Evolutionary conservation across 2,888 invertebrate genomes (phyloP), one percentile per base, ranked within the genome.

Genomic region (Macaria liturata): DNA sequence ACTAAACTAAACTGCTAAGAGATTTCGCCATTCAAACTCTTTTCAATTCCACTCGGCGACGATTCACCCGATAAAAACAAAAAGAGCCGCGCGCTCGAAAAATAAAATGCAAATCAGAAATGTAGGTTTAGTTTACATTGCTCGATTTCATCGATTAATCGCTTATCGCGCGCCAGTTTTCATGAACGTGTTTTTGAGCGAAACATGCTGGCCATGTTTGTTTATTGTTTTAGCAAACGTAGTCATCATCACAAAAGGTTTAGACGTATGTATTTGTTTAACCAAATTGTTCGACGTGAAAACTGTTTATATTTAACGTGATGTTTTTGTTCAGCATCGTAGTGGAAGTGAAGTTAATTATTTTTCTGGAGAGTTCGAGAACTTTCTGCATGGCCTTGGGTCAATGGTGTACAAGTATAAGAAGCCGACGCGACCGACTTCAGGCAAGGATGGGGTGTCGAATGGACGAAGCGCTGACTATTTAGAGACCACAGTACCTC

Each of bases 301-400:
- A 42, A 42, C 9, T 9, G 42, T 4, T 5, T 4, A 37, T 37
- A 4, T 8, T 49, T 50, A 46, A 44, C 45, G 42, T n/a, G 45
- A 44, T 44, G 34, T 58, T 40, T 54, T 53, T 50, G 20, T 42
- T 7, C 47, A 57, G 46, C n/a, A 31, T 37, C n/a, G 34, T 45
- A 51, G 31, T 46, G 51, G 51, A 37, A 45, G 30, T 32, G 55
- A 55, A n/a, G 34, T n/a, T 45, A 47, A 53, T 54, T 46, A 42
- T 5, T 9, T 61, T 32, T 71, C 81, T 9, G 66, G 61, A 30
- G 75, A 78, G 57, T 83, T 84, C 46, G 60, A 74, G 54, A 70
- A 63, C 31, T 81, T 84, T 44, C 63, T 84, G 3, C 71, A 70
- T 56, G 70, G 75, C 48, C 67, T 84, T 65, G 76, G 72, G 57